Evolutionary conservation across 2,113 vertebrate genomes (phyloP).

Genomic region (Planiliza haematocheilus): DNA sequence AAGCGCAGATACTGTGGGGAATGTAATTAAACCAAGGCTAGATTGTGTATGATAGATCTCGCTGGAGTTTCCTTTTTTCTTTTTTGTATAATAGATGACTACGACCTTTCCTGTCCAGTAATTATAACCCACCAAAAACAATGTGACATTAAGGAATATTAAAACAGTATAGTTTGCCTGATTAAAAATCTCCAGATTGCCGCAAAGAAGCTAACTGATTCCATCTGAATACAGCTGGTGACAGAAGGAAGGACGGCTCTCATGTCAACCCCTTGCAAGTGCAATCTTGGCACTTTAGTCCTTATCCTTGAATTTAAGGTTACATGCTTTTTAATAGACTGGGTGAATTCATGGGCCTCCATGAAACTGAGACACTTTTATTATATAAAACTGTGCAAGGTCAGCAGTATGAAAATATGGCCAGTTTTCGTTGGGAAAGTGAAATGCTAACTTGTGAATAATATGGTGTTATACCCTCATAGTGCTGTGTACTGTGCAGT

Average conservation of each 20-base stretch:
- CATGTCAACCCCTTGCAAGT: not conserved
- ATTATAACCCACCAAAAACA: not conserved
- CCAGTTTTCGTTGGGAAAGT: slow-evolving; percentile 5
- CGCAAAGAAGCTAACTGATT: not conserved
- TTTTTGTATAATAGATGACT: not conserved
- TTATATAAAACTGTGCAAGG: slow-evolving; percentile 18
- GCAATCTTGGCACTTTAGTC: not conserved
- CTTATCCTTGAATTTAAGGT: slow-evolving; percentile 2
- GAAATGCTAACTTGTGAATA: slow-evolving; percentile 30
- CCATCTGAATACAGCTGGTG: too few species aligned
- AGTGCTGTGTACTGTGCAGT: not conserved
- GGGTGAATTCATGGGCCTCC: not conserved
- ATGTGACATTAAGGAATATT: not conserved
- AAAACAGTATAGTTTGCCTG: not conserved
- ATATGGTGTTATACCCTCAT: not conserved
- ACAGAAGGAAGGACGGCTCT: not conserved
- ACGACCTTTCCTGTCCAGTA: not conserved
- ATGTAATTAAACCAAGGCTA: not conserved
- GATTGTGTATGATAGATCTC: not conserved
- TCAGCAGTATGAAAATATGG: slow-evolving; percentile 30
- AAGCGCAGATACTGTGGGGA: not conserved
- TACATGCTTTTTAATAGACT: not conserved
- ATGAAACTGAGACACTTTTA: not conserved
- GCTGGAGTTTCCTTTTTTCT: not conserved
- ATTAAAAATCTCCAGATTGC: not conserved